phyloP scores from a whole-genome alignment of 92 coral and sea anemone species.

The Metridium senile region DNA sequence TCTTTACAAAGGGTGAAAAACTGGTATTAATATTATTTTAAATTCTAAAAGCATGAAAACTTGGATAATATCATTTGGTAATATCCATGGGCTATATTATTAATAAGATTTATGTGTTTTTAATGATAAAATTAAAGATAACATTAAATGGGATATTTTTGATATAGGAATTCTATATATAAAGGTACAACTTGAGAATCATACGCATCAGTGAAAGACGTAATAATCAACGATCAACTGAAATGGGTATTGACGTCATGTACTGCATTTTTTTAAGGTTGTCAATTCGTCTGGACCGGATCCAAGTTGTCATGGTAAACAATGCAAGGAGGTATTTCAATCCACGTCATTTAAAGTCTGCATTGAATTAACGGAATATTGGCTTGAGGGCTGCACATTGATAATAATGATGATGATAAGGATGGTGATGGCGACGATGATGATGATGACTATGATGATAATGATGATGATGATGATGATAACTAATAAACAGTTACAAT shows the following conservation, averaged over 20 bases:
- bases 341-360: neutral
- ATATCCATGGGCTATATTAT: no score
- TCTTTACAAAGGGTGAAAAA: no score
- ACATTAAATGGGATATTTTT: neutral
- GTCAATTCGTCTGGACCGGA: neutral
- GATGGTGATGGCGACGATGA: neutral
- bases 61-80: no score
- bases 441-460: no score
- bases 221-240: no score
- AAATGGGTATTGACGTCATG: constrained; percentile 11
- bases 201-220: neutral
- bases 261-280: constrained; percentile 16
- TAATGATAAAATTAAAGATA: neutral
- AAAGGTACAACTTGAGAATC: neutral
- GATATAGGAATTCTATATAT: neutral
- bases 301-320: constrained; percentile 16
- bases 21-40: no score
- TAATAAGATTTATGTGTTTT: no score
- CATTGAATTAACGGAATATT: neutral
- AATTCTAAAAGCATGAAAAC: no score
- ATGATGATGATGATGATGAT: neutral
- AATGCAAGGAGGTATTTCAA: constrained; percentile 21
- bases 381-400: neutral
- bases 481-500: no score
- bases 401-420: neutral